Evolutionary conservation across 2,888 invertebrate genomes (phyloP), one percentile per base, ranked within the genome.

Genomic region (Chrysodeixis includens): DNA sequence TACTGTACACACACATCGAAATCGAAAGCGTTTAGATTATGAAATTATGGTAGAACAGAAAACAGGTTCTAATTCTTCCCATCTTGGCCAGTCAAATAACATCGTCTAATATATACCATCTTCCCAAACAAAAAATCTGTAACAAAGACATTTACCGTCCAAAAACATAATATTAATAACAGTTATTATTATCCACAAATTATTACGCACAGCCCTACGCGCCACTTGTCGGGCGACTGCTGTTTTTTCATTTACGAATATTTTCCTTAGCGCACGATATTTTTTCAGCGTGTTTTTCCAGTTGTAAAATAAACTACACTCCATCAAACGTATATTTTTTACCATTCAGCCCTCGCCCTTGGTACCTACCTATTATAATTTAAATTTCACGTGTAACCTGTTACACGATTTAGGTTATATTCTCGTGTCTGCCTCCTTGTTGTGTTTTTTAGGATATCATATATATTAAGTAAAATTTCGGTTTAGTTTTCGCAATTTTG

Each of bases 211-310:
- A 92, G 14, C 94, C 94, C 94, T 93, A 79, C 46, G 12, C 71
- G 69, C 67, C 75, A 83, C 80, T 80, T 84, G 86, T 81, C 81
- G 87, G 78, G 78, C 85, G 76, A 76, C 86, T 95, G 95, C 94
- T 95, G 90, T 94, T 94, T 94, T 95, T 95, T 94, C 95, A 95
- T 95, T 94, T 94, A 90, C 90, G 93, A 93, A 95, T 95, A 94
- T 94, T 95, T 95, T 95, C 90, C 92, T 94, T 93, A 87, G 93
- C 91, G 84, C 89, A 84, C 92, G 93, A 92, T 95, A 94, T 95
- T 94, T 95, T 95, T 93, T 91, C 92, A 91, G 89, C 78, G 86
- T 93, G 92, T 94, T 95, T 94, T 92, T 91, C 91, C 94, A 93
- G 92, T 90, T 92, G 95, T 92, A 94, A 94, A 92, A 94, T 94